Conservation (phyloP, 2,888 invertebrate species). For the Volucella bombylans region DNA sequence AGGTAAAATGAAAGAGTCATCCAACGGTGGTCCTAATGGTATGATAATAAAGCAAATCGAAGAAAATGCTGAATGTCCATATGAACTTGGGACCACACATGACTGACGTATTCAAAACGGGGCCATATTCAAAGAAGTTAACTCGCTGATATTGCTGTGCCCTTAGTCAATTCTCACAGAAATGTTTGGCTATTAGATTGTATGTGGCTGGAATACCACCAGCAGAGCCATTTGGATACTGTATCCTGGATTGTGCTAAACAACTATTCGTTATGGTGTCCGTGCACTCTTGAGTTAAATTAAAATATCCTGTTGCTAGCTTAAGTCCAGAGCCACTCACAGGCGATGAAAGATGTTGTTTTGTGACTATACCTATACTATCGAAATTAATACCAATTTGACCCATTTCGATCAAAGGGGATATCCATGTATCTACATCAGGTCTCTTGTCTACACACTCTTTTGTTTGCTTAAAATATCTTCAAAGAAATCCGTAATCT, state of each 20-base stretch:
- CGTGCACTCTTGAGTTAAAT: conserved; percentile 93
- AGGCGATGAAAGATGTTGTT: conserved; percentile 86
- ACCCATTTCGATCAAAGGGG: conserved; percentile 97
- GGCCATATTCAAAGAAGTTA: conserved; percentile 89
- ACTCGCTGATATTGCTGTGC: conserved; percentile 87
- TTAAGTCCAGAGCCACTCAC: conserved; percentile 86
- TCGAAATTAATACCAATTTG: conserved; percentile 93
- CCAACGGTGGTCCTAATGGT: no score
- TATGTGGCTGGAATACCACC: conserved; percentile 97
- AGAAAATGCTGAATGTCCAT: no score
- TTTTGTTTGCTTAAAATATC: conserved; percentile 79
- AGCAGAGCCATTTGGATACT: conserved; percentile 91
- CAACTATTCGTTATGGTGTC: conserved; percentile 89
- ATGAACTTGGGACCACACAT: no score
- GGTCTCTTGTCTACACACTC: conserved; percentile 72
- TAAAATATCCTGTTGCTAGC: conserved; percentile 98
- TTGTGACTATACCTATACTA: conserved; percentile 86
- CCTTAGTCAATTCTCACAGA: conserved; percentile 86
- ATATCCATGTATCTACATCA: conserved; percentile 91
- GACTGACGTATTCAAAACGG: no score
- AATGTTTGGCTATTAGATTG: conserved; percentile 91
- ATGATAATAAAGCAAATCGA: no score
- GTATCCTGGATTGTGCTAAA: no score
- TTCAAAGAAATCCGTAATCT: conserved; percentile 83
- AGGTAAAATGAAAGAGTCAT: no score